These are phyloP conservation scores for Chitala chitala DNA, from an alignment of 2,113 vertebrate genomes.

Conservation along the genomic window DNA sequence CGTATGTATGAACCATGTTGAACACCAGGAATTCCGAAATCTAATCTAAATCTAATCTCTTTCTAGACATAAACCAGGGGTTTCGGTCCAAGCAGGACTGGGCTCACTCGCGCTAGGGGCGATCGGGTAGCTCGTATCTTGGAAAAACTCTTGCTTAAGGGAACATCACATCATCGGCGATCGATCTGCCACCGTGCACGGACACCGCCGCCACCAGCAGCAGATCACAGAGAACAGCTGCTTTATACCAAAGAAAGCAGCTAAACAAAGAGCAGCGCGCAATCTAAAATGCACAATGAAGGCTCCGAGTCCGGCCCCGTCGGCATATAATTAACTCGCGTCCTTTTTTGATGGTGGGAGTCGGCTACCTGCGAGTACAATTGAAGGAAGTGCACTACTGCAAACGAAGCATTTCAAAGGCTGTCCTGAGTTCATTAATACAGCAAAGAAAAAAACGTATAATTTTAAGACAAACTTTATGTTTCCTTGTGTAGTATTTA, in stretches of 20 bases:
- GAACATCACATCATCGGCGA: conserved; percentile 32
- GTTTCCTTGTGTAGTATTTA: too few relatives aligned
- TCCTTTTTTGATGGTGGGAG: conserved; percentile 13
- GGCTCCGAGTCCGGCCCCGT: not conserved
- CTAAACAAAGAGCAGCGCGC: not conserved
- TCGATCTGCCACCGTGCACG: conserved; percentile 26
- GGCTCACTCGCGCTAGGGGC: too few relatives aligned
- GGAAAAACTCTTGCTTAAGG: conserved; percentile 20
- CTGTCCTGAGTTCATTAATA: not conserved
- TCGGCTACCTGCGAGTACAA: conserved; percentile 3
- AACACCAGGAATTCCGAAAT: not conserved
- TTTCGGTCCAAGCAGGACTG: too few relatives aligned
- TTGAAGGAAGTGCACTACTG: conserved; percentile 12
- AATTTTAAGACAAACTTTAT: too few relatives aligned
- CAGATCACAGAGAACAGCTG: not conserved
- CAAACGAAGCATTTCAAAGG: conserved; percentile 11
- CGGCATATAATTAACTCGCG: conserved; percentile 9
- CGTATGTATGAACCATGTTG: not conserved
- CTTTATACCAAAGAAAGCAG: not conserved
- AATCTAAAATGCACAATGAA: not conserved
- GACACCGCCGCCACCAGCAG: not conserved
- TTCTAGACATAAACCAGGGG: conserved; percentile 4
- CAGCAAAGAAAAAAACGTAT: not conserved
- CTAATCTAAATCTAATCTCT: conserved; percentile 1
- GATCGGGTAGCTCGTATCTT: conserved; percentile 37